phyloP scores from a whole-genome alignment of 2,888 invertebrate species.

The Eremobia ochroleuca region DNA sequence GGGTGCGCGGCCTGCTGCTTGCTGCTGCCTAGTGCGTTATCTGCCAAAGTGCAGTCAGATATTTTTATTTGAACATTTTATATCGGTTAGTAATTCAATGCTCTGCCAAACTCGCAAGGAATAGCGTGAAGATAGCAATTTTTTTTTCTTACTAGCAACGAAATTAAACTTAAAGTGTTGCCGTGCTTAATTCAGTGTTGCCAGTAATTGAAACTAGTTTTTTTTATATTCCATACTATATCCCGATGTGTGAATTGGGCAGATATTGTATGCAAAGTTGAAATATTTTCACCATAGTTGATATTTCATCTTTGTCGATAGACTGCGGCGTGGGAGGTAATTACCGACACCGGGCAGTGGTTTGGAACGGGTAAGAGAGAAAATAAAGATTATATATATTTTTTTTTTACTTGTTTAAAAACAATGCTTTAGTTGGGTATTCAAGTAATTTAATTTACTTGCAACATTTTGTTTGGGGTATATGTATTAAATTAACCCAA shows the following conservation, averaged over 20 bases:
- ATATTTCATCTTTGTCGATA: conserved; percentile 63
- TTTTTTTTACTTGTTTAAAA: neutral
- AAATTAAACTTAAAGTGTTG: conserved; percentile 23
- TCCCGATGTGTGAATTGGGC: conserved; percentile 72
- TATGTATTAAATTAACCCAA: neutral
- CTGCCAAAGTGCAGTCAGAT: conserved; percentile 66
- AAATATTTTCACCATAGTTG: conserved; percentile 47
- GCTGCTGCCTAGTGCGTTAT: conserved; percentile 64
- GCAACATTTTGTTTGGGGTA: neutral
- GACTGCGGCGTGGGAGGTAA: conserved; percentile 64
- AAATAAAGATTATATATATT: neutral
- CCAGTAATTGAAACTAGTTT: conserved; percentile 62
- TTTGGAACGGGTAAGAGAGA: conserved; percentile 13
- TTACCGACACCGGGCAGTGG: conserved; percentile 18
- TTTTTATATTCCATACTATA: conserved; percentile 50
- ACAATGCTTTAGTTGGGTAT: neutral
- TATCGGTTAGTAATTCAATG: conserved; percentile 50
- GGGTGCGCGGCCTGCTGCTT: conserved; percentile 65
- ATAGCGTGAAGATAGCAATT: conserved; percentile 49
- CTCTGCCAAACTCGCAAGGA: conserved; percentile 63
- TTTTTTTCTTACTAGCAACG: conserved; percentile 32
- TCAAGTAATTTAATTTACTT: neutral
- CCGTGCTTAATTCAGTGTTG: conserved; percentile 44
- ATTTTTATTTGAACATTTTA: conserved; percentile 63
- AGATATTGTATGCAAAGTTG: conserved; percentile 59